A percentile compares a stretch with the other conserved stretches of the same genome.
These are phyloP conservation scores for Thymelicus sylvestris DNA, from an alignment of 2,888 invertebrate genomes.

Conservation along the genomic window DNA sequence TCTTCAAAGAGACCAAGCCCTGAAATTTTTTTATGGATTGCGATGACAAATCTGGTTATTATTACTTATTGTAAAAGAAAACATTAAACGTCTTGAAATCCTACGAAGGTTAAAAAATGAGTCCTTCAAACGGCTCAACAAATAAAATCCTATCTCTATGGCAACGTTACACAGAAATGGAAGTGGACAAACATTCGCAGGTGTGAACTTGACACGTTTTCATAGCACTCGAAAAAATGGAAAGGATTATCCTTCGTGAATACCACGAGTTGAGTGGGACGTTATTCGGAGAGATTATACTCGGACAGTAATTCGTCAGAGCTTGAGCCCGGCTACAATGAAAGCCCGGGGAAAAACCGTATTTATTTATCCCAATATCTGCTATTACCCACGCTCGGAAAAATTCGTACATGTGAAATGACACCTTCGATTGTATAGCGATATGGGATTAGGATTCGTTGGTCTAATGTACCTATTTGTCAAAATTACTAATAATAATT, in stretches of 20 bases:
- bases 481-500: not conserved
- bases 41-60: no score
- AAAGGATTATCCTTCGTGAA: constrained; percentile 44
- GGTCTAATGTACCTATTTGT: not conserved
- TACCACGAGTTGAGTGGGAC: constrained; percentile 40
- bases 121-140: constrained; percentile 14
- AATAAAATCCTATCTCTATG: constrained; percentile 38
- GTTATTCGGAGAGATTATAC: constrained; percentile 44
- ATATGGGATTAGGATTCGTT: constrained; percentile 2
- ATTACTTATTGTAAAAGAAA: not conserved
- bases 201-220: constrained; percentile 46
- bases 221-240: constrained; percentile 45
- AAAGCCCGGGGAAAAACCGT: constrained; percentile 16
- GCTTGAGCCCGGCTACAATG: constrained; percentile 26
- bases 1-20: no score
- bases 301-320: constrained; percentile 42
- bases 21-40: no score
- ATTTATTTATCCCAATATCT: constrained; percentile 36
- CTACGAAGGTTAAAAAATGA: constrained; percentile 8
- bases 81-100: not conserved
- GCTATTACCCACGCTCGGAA: constrained; percentile 21
- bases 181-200: constrained; percentile 43
- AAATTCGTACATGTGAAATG: constrained; percentile 9
- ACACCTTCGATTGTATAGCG: constrained; percentile 4
- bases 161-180: constrained; percentile 37